Base-by-base conservation (phyloP, 2,888 invertebrate genomes). In the Ypsolopha scabrella region DNA sequence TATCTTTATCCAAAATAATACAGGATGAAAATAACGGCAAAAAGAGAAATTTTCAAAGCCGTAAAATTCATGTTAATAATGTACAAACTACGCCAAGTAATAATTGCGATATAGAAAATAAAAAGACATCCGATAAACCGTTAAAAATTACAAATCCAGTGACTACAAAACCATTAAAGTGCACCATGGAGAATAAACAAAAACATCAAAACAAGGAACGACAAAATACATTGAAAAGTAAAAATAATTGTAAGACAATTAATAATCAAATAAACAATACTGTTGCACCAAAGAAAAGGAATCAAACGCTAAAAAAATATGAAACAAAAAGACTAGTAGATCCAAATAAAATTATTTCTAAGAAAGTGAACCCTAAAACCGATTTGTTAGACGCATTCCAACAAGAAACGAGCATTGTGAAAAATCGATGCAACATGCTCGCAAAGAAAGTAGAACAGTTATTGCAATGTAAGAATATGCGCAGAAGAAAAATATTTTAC, bases 351-450 rank as follows among this genome's bases (percentile, higher is more conserved):
- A 39, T n/a, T 39, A 39, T 39, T n/a, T 11, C 39, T n/a, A 39
- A n/a, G 10, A n/a, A n/a, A 1, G 39, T 39, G 45, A 48, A 36
- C 38, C 8, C 35, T 24, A 24, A 24, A 24, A 4, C 24, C 6
- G 41, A 14, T 36, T 43, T 48, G 7, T 2, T 36, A 41, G 48
- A 43, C 6, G 7, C 11, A 52, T 68, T 68, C 56, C 51, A 61
- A 50, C 55, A 60, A 39, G 54, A 58, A 53, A 63, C 62, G 4
- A 58, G 60, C 10, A 58, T 57, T 34, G 56, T 68, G 2, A 59
- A 62, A 55, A 57, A 54, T 48, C 64, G 61, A 55, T 65, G 64
- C 54, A 53, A 64, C 4, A 38, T 60, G 33, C 50, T 67, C 51
- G 56, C 57, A 2, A 51, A 59, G 51, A 54, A 61, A 57, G 59